phyloP scores from a whole-genome alignment of 2,797 vertebrate genomes.

The Molossus alvarezi region DNA sequence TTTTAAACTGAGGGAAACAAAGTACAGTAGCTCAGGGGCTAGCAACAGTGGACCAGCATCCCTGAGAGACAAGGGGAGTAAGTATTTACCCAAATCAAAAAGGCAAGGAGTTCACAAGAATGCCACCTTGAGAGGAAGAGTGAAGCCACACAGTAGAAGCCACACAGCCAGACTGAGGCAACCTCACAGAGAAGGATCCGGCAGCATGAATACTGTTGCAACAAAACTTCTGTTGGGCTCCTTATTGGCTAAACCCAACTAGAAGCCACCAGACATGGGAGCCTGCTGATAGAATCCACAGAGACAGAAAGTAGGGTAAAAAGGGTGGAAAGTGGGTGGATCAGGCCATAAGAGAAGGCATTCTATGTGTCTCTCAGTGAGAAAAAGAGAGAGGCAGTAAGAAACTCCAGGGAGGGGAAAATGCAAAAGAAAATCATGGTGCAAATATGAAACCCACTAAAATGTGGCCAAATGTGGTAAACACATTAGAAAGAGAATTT shows the following conservation, averaged over 20 bases:
- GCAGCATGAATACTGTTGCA: neutral
- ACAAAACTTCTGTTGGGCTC: neutral
- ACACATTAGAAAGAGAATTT: neutral
- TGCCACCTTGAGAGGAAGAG: neutral
- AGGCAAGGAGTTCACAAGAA: neutral
- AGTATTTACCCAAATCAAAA: neutral
- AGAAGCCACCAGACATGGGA: neutral
- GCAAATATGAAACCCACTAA: neutral
- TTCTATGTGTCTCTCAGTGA: neutral
- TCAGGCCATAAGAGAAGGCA: neutral
- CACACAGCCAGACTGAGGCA: neutral
- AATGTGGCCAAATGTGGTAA: neutral
- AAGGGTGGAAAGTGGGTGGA: neutral
- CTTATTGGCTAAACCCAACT: neutral
- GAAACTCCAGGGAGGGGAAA: neutral
- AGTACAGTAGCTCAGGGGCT: neutral
- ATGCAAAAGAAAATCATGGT: neutral
- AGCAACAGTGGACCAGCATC: neutral
- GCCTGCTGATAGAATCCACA: neutral
- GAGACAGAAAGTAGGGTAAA: neutral
- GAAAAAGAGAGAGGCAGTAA: slow-evolving; percentile 49
- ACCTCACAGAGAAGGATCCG: neutral
- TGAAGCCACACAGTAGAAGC: neutral
- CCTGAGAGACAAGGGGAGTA: neutral
- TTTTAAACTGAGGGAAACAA: neutral